phyloP scores from a whole-genome alignment of 2,888 invertebrate genomes.

The Pogonocherus hispidulus region DNA sequence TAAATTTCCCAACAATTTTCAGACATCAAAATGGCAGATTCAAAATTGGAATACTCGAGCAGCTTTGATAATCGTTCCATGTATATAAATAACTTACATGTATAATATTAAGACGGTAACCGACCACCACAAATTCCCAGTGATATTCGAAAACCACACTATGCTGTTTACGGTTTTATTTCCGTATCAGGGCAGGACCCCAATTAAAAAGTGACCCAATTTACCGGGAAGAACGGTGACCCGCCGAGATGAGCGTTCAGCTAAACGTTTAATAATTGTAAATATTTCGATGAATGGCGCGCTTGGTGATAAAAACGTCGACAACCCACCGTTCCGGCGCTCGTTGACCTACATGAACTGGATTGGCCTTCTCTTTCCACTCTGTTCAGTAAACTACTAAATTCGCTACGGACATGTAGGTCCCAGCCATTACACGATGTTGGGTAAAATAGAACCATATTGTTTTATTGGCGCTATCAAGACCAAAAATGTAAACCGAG shows the following conservation, averaged over 20 bases:
- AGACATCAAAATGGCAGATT: too few species aligned
- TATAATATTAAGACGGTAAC: too few species aligned
- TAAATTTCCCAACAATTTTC: too few species aligned
- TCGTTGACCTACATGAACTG: slow-evolving; percentile 51
- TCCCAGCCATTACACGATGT: not conserved
- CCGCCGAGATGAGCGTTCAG: slow-evolving; percentile 18
- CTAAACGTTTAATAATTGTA: slow-evolving; percentile 40
- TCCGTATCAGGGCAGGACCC: slow-evolving; percentile 1
- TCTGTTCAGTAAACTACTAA: not conserved
- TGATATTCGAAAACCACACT: too few species aligned
- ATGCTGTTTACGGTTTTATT: not conserved
- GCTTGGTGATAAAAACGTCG: slow-evolving; percentile 36
- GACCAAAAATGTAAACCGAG: not conserved
- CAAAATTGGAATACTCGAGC: too few species aligned
- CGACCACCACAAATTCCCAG: too few species aligned
- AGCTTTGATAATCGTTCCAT: too few species aligned
- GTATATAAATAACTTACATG: too few species aligned
- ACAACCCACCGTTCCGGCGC: slow-evolving; percentile 48
- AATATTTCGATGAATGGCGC: slow-evolving; percentile 43
- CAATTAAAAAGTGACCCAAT: slow-evolving; percentile 31
- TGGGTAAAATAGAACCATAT: slow-evolving; percentile 10
- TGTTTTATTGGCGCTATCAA: not conserved
- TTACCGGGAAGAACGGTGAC: slow-evolving; percentile 10
- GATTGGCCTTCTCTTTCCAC: slow-evolving; percentile 47
- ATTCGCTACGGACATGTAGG: slow-evolving; percentile 9